These are phyloP conservation scores for Pocota personata DNA, from an alignment of 2,888 invertebrate species.

Conservation along the genomic window DNA sequence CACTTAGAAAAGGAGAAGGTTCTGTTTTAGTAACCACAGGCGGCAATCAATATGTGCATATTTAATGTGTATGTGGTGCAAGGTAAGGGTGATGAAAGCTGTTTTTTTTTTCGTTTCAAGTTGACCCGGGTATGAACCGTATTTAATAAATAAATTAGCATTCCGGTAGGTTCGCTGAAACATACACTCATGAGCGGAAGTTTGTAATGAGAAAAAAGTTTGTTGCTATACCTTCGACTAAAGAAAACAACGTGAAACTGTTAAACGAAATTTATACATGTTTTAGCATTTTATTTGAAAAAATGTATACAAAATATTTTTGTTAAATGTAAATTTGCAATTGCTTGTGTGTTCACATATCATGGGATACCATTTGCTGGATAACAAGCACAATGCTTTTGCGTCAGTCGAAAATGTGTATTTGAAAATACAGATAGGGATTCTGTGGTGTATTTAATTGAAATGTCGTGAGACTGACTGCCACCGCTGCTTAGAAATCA, in stretches of 20 bases:
- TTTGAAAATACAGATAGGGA: too few relatives aligned
- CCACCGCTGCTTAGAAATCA: too few relatives aligned
- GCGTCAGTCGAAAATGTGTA: neutral
- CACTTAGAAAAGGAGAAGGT: constrained; percentile 41
- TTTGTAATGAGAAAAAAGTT: neutral
- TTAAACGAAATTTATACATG: neutral
- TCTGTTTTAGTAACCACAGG: constrained; percentile 37
- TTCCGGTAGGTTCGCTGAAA: constrained; percentile 14
- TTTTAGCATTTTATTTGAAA: too few relatives aligned
- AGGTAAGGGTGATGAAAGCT: neutral
- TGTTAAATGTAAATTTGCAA: neutral
- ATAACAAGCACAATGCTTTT: neutral
- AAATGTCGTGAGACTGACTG: too few relatives aligned
- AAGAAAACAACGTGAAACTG: neutral
- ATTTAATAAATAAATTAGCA: constrained; percentile 55
- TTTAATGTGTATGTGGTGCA: constrained; percentile 15
- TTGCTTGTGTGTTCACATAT: neutral
- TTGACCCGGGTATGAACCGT: constrained; percentile 12
- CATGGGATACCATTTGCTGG: neutral
- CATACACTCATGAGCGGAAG: neutral
- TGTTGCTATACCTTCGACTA: neutral
- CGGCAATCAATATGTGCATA: constrained; percentile 61
- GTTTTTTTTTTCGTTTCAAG: constrained; percentile 4
- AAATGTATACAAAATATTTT: neutral
- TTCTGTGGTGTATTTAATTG: too few relatives aligned